Evolutionary conservation across 2,888 invertebrate species (phyloP).

Genomic region (Eulithis testata): DNA sequence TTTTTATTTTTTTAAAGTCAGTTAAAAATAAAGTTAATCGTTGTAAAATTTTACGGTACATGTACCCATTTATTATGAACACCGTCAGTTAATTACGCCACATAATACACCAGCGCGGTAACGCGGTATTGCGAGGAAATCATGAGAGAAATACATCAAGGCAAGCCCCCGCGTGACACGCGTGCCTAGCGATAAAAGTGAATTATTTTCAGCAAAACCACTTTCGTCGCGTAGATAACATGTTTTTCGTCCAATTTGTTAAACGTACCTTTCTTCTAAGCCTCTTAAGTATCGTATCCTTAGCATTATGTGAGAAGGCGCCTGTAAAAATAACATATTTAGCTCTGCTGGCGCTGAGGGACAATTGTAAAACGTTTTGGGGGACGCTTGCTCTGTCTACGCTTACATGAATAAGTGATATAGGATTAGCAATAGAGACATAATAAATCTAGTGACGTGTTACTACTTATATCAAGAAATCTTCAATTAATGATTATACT

Average conservation of each 20-base stretch:
- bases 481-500: too few relatives aligned
- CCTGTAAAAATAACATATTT: slow-evolving; percentile 42
- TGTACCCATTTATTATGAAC: not conserved
- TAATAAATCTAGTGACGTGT: slow-evolving; percentile 13
- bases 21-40: too few relatives aligned
- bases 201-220: slow-evolving; percentile 22
- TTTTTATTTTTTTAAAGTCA: too few relatives aligned
- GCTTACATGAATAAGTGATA: slow-evolving; percentile 42
- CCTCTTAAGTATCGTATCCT: slow-evolving; percentile 32
- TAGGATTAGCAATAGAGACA: slow-evolving; percentile 32
- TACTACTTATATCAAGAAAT: too few relatives aligned
- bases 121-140: not conserved
- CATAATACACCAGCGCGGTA: not conserved
- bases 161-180: not conserved
- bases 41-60: too few relatives aligned
- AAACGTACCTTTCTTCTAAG: slow-evolving; percentile 27
- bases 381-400: slow-evolving; percentile 25
- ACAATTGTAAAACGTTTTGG: slow-evolving; percentile 42
- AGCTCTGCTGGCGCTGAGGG: slow-evolving; percentile 35
- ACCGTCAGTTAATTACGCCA: not conserved
- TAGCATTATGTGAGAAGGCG: slow-evolving; percentile 22
- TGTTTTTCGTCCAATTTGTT: slow-evolving; percentile 32
- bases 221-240: slow-evolving; percentile 26
- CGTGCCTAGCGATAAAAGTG: slow-evolving; percentile 23
- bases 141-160: not conserved